These are phyloP conservation scores for Hippocampus guttulatus DNA, from an alignment of 2,113 vertebrate genomes.

Conservation along the genomic window DNA sequence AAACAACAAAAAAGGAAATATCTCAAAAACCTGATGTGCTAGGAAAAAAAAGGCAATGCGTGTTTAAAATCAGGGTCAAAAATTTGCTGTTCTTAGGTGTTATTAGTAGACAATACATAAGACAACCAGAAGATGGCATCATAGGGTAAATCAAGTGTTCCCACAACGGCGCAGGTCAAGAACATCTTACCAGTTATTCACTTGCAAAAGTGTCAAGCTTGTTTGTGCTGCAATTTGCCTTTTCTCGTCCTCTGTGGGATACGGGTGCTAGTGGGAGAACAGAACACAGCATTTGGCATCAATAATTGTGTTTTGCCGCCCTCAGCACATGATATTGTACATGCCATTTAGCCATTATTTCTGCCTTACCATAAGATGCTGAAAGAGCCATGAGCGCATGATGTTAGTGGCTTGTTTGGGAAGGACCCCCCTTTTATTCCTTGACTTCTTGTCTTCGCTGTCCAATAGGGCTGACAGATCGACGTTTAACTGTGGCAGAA, in stretches of 20 bases:
- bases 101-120: not conserved
- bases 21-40: too few relatives aligned
- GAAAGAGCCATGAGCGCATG: conserved; percentile 99
- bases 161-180: not conserved
- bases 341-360: not conserved
- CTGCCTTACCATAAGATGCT: conserved; percentile 94
- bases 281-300: not conserved
- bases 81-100: too few relatives aligned
- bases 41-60: too few relatives aligned
- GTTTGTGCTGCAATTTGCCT: conserved; percentile 96
- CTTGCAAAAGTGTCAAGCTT: conserved; percentile 95
- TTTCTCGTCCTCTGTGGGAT: conserved; percentile 98
- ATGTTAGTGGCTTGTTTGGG: conserved; percentile 99
- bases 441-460: conserved; percentile 96
- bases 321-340: not conserved
- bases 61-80: too few relatives aligned
- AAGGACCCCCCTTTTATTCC: conserved; percentile 94
- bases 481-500: conserved; percentile 85
- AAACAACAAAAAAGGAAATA: too few relatives aligned
- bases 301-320: not conserved
- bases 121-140: conserved; percentile 58
- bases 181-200: conserved; percentile 95
- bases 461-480: conserved; percentile 94
- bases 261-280: conserved; percentile 82
- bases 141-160: conserved; percentile 10